These are phyloP conservation scores for Oreohelix idahoensis DNA, from an alignment of 1,140 invertebrate species.

Conservation along the genomic window DNA sequence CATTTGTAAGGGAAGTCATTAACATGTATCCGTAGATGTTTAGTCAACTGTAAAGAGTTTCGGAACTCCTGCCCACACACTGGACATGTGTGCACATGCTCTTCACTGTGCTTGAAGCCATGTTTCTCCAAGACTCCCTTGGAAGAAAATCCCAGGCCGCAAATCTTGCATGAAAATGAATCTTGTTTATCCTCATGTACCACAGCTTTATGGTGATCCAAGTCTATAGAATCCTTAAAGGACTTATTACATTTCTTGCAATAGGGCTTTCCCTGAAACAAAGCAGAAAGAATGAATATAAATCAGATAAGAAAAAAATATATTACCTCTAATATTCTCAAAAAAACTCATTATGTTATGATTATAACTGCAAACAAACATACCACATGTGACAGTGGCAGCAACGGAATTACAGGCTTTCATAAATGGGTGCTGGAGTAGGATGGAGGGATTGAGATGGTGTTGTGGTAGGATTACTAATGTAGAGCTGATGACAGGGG, in stretches of 20 bases:
- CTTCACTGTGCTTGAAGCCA: constrained; percentile 11
- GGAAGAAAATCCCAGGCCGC: background rate
- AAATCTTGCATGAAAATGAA: background rate
- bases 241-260: constrained; percentile 40
- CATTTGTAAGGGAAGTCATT: constrained; percentile 22
- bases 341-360: too few relatives aligned
- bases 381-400: too few relatives aligned
- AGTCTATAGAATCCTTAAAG: constrained; percentile 24
- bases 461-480: too few relatives aligned
- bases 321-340: too few relatives aligned
- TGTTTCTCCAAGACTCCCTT: background rate
- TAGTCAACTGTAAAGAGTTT: background rate
- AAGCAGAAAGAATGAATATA: too few relatives aligned
- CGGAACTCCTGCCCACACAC: constrained; percentile 32
- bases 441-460: too few relatives aligned
- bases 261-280: constrained; percentile 36
- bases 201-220: constrained; percentile 10
- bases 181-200: constrained; percentile 17
- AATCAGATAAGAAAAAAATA: too few relatives aligned
- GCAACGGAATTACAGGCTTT: too few relatives aligned
- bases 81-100: constrained; percentile 15
- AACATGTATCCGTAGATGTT: constrained; percentile 21
- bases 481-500: too few relatives aligned
- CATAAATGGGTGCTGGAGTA: too few relatives aligned
- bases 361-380: too few relatives aligned